These are phyloP conservation scores for Acholoe squamosa DNA, from an alignment of 2,888 invertebrate genomes.

Conservation along the genomic window DNA sequence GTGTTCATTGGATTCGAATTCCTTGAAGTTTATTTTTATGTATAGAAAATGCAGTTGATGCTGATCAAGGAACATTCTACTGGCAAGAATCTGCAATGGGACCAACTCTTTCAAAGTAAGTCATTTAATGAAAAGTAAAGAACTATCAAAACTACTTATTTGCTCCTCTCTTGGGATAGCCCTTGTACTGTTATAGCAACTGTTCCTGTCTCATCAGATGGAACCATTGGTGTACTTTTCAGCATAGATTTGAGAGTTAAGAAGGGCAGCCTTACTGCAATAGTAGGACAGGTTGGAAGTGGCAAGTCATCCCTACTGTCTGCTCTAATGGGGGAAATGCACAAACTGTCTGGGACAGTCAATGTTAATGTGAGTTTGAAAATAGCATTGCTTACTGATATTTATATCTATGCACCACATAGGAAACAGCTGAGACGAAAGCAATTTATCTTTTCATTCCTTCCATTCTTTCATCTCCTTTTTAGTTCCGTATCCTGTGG, in stretches of 20 bases:
- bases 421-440: too few species aligned
- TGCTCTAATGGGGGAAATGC: slow-evolving; percentile 79
- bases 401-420: too few species aligned
- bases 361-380: slow-evolving; percentile 72
- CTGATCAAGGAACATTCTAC: slow-evolving; percentile 49
- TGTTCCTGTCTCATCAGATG: too few species aligned
- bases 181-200: too few species aligned
- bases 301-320: slow-evolving; percentile 86
- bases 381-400: background rate
- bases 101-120: slow-evolving; percentile 54
- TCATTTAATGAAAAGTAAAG: too few species aligned
- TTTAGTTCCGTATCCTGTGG: too few species aligned
- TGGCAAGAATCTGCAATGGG: slow-evolving; percentile 39
- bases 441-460: too few species aligned
- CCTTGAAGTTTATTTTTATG: too few species aligned
- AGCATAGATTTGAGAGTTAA: slow-evolving; percentile 90
- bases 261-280: slow-evolving; percentile 89
- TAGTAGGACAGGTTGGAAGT: slow-evolving; percentile 93
- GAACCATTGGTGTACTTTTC: slow-evolving; percentile 64
- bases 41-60: slow-evolving; percentile 50
- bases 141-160: too few species aligned
- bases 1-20: too few species aligned
- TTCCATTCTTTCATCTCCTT: too few species aligned
- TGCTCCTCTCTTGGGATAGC: too few species aligned
- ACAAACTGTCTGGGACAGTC: slow-evolving; percentile 74